Conservation (phyloP, 2,888 invertebrate species). For the Noctua comes region DNA sequence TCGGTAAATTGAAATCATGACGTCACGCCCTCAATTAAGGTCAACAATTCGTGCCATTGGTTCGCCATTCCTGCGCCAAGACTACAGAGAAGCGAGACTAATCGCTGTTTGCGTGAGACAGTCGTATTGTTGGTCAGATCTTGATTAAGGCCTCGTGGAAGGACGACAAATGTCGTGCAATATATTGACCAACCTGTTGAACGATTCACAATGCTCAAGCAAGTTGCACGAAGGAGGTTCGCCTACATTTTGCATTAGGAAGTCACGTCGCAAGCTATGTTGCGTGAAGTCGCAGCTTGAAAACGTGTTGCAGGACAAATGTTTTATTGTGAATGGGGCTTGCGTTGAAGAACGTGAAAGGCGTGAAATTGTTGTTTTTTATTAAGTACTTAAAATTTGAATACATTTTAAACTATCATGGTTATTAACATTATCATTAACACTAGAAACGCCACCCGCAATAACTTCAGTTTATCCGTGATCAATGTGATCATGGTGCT, state of each 20-base stretch:
- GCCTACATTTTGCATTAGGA: slow-evolving; percentile 30
- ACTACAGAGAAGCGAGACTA: slow-evolving; percentile 29
- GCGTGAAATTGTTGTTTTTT: background rate
- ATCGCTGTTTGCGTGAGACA: slow-evolving; percentile 43
- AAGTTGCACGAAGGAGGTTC: slow-evolving; percentile 5
- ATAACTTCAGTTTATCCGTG: too few relatives aligned
- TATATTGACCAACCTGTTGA: slow-evolving; percentile 58
- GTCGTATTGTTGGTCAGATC: slow-evolving; percentile 50
- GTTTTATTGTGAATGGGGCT: slow-evolving; percentile 14
- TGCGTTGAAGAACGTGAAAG: background rate
- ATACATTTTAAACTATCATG: too few relatives aligned
- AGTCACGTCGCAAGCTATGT: slow-evolving; percentile 26
- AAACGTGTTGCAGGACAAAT: slow-evolving; percentile 20
- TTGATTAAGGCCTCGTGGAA: slow-evolving; percentile 46
- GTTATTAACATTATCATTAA: too few relatives aligned
- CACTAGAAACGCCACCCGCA: too few relatives aligned
- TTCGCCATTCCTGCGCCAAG: background rate
- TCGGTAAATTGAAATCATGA: background rate
- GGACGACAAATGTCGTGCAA: slow-evolving; percentile 46
- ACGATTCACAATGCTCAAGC: slow-evolving; percentile 19
- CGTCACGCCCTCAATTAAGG: background rate
- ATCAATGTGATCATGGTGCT: too few relatives aligned
- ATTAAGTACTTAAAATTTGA: background rate
- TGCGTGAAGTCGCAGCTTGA: slow-evolving; percentile 18
- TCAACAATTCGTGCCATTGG: slow-evolving; percentile 16